phyloP scores from a whole-genome alignment of 2,113 vertebrate species.

The Dromiciops gliroides region DNA sequence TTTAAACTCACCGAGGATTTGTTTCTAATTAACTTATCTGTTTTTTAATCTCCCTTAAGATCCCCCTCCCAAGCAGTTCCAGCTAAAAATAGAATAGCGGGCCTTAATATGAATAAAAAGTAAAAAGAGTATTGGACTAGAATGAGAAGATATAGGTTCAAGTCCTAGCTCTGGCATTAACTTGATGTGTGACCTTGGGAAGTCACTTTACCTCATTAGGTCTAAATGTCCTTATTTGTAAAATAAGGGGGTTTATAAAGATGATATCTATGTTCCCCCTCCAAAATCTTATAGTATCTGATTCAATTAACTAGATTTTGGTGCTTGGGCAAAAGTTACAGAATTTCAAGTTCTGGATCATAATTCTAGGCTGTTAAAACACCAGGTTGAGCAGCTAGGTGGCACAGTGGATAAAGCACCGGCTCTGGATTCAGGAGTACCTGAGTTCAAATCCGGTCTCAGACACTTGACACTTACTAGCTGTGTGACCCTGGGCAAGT shows the following conservation, averaged over 20 bases:
- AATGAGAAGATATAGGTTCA: background rate
- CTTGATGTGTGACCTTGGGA: background rate
- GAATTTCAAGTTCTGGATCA: constrained; percentile 40
- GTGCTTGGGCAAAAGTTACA: constrained; percentile 13
- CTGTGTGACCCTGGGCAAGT: no score
- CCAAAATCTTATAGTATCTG: background rate
- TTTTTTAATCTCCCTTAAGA: constrained; percentile 6
- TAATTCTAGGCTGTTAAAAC: constrained; percentile 45
- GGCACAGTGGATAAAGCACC: no score
- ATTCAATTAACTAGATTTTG: background rate
- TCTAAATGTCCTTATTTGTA: background rate
- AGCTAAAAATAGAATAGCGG: background rate
- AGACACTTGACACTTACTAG: no score
- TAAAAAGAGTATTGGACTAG: background rate
- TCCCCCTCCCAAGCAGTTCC: background rate
- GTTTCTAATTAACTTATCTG: constrained; percentile 58
- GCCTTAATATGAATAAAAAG: background rate
- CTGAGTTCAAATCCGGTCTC: no score
- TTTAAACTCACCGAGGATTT: constrained; percentile 40
- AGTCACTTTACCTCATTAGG: background rate
- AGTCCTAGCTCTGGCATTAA: background rate
- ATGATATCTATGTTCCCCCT: background rate
- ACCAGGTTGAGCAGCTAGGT: no score
- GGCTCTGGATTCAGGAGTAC: no score
- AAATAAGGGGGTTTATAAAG: background rate